Conservation (phyloP, 2,888 invertebrate species). For the Melipona bicolor region DNA sequence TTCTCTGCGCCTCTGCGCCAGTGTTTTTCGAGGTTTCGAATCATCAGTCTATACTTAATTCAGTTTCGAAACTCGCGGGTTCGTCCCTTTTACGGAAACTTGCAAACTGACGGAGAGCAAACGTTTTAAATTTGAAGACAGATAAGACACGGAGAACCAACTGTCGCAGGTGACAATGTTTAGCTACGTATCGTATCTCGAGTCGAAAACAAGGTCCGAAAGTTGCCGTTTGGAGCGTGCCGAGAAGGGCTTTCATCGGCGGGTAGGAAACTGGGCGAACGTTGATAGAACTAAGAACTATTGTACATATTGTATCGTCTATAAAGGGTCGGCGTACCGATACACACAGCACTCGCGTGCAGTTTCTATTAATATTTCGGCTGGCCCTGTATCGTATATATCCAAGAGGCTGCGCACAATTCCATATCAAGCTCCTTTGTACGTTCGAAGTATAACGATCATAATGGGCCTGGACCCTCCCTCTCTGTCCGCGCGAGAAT, state of each 20-base stretch:
- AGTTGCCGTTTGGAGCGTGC: conserved; percentile 7
- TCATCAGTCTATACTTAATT: too few species aligned
- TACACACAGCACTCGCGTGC: conserved; percentile 2
- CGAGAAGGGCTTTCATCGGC: conserved; percentile 17
- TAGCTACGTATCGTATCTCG: neutral
- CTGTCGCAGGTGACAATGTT: neutral
- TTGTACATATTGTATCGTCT: conserved; percentile 20
- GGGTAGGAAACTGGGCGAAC: conserved; percentile 27
- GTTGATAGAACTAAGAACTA: conserved; percentile 32
- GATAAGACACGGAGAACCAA: neutral
- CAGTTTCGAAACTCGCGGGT: too few species aligned
- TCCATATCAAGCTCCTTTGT: conserved; percentile 61
- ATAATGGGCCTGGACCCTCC: conserved; percentile 54
- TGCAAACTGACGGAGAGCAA: too few species aligned
- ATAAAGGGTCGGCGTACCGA: conserved; percentile 7
- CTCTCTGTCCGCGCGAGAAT: conserved; percentile 48
- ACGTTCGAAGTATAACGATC: conserved; percentile 68
- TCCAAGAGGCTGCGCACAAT: conserved; percentile 11
- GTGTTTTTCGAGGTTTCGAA: too few species aligned
- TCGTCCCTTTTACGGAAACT: too few species aligned
- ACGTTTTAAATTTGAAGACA: neutral
- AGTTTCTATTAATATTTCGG: conserved; percentile 54
- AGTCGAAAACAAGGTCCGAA: neutral
- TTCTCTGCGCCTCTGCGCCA: too few species aligned
- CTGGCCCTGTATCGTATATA: conserved; percentile 25